Conservation (phyloP, 2,113 vertebrate species). For the Cyprichromis sp. region DNA sequence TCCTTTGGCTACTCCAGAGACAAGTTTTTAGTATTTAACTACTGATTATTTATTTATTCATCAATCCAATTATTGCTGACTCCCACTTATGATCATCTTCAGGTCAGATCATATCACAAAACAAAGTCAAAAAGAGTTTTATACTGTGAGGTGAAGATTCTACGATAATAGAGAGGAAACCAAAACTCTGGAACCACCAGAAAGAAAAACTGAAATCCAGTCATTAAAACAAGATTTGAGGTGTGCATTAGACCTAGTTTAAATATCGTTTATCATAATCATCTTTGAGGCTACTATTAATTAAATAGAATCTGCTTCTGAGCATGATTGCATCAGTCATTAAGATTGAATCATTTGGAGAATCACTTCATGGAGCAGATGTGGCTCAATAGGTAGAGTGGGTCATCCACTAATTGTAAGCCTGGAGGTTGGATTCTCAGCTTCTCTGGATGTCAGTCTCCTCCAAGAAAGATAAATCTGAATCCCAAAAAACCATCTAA, state of each 20-base stretch:
- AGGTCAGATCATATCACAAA: neutral
- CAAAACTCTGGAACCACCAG: neutral
- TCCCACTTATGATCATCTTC: neutral
- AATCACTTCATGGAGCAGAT: neutral
- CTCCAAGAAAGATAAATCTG: neutral
- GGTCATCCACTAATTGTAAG: neutral
- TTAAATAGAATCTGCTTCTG: neutral
- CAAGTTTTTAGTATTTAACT: neutral
- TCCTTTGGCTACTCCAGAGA: neutral
- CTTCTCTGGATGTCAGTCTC: neutral
- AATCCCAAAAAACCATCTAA: neutral
- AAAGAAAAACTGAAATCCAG: neutral
- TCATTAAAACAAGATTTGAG: neutral
- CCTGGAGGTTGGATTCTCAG: neutral
- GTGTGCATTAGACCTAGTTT: neutral
- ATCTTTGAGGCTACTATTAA: neutral
- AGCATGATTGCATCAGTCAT: neutral
- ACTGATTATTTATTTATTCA: neutral
- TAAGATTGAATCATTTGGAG: neutral
- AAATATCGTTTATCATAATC: neutral
- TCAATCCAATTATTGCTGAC: neutral
- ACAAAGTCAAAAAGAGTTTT: neutral
- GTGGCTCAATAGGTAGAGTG: neutral
- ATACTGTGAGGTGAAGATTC: neutral
- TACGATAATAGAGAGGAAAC: neutral